Conservation (phyloP, 1,140 invertebrate species). For the Apis mellifera region DNA sequence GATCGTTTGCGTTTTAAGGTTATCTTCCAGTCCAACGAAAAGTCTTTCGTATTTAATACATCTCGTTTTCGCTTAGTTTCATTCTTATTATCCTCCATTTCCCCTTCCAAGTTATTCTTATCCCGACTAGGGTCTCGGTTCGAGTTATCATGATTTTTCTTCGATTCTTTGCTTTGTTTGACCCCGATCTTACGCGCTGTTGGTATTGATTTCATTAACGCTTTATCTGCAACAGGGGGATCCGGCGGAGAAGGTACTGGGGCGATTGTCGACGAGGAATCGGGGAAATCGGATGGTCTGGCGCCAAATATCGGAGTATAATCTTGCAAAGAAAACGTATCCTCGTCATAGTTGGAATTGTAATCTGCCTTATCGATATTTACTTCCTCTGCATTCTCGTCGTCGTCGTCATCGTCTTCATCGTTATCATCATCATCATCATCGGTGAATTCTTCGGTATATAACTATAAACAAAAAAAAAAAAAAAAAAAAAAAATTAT, state of each 20-base stretch:
- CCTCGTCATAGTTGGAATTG: constrained; percentile 67
- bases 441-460: constrained; percentile 63
- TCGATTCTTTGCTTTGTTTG: constrained; percentile 55
- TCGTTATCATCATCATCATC: constrained; percentile 52
- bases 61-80: constrained; percentile 38
- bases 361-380: constrained; percentile 67
- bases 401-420: constrained; percentile 13
- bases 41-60: neutral
- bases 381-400: constrained; percentile 58
- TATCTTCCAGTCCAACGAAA: neutral
- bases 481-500: neutral
- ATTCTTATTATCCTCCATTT: constrained; percentile 10
- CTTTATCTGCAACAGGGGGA: constrained; percentile 35
- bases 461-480: constrained; percentile 60
- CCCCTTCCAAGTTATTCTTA: constrained; percentile 32
- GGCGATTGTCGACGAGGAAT: constrained; percentile 15
- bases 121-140: constrained; percentile 52
- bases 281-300: constrained; percentile 33
- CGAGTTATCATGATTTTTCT: constrained; percentile 54
- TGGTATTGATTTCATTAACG: constrained; percentile 58
- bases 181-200: constrained; percentile 53
- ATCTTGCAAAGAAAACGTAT: constrained; percentile 43
- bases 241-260: constrained; percentile 29
- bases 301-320: constrained; percentile 35
- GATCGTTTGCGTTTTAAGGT: neutral